Evolutionary conservation across 2,113 vertebrate species (phyloP).

Genomic region (Limnothrissa miodon): DNA sequence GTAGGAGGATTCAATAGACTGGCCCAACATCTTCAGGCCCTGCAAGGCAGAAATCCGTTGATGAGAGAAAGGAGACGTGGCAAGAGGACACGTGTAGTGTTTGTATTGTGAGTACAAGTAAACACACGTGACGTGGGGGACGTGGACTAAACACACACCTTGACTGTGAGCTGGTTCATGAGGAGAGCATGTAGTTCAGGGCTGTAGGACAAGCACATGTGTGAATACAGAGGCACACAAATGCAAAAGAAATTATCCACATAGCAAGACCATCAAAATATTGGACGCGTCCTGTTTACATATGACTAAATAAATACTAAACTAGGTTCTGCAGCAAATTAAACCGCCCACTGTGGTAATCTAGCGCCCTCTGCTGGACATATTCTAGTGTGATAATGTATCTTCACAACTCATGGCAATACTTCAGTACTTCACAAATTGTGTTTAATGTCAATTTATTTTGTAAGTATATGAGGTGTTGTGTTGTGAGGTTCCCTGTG

Average conservation of each 20-base stretch:
- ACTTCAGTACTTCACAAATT: too few relatives aligned
- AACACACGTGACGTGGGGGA: too few relatives aligned
- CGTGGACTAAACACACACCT: slow-evolving; percentile 68
- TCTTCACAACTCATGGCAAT: neutral
- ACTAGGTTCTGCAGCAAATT: neutral
- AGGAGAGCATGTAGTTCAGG: slow-evolving; percentile 92
- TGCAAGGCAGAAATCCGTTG: slow-evolving; percentile 52
- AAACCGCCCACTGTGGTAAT: neutral
- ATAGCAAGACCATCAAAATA: neutral
- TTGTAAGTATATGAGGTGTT: too few relatives aligned
- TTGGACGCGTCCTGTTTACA: neutral
- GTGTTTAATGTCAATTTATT: too few relatives aligned
- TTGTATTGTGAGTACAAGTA: neutral
- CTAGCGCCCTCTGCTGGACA: neutral
- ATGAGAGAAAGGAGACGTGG: neutral
- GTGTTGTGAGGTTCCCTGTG: too few relatives aligned
- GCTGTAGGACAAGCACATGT: slow-evolving; percentile 58
- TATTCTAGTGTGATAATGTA: neutral
- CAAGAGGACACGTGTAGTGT: neutral
- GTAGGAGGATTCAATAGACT: slow-evolving; percentile 96
- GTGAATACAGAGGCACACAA: neutral
- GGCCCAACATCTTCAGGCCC: slow-evolving; percentile 97
- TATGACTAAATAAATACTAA: neutral
- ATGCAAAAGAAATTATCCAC: neutral
- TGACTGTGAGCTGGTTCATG: slow-evolving; percentile 96